Conservation (phyloP, 2,888 invertebrate genomes). For the Tenthredo distinguenda region DNA sequence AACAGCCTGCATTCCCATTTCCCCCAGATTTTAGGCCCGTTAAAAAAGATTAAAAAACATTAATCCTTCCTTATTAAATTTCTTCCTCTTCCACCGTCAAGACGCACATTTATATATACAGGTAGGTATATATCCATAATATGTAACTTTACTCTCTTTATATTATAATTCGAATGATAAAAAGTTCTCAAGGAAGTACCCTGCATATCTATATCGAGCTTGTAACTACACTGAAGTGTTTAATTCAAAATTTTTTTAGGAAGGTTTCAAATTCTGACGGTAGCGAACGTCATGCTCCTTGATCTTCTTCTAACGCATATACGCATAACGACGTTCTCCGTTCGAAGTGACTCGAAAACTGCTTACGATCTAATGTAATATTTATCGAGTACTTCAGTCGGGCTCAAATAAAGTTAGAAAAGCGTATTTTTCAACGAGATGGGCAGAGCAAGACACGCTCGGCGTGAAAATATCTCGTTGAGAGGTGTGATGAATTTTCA, state of each 20-base stretch:
- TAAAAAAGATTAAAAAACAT: slow-evolving; percentile 14
- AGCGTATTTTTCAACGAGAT: slow-evolving; percentile 43
- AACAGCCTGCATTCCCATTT: not conserved
- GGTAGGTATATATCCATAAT: not conserved
- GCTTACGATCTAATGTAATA: slow-evolving; percentile 26
- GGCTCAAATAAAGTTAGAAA: slow-evolving; percentile 40
- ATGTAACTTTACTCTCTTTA: not conserved
- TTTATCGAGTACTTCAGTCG: slow-evolving; percentile 42
- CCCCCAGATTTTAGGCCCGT: not conserved
- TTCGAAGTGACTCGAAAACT: slow-evolving; percentile 9
- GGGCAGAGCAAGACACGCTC: slow-evolving; percentile 11
- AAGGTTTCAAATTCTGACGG: not conserved
- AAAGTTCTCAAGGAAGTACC: not conserved
- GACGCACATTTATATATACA: not conserved
- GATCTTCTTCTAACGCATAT: not conserved
- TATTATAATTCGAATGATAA: slow-evolving; percentile 8
- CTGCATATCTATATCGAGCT: not conserved
- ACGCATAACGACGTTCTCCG: not conserved
- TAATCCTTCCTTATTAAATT: slow-evolving; percentile 31
- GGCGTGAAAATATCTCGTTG: slow-evolving; percentile 33
- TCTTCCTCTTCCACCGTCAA: not conserved
- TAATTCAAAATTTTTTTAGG: not conserved
- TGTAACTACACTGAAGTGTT: not conserved
- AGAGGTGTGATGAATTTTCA: slow-evolving; percentile 45
- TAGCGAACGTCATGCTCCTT: not conserved